Conservation (phyloP, 2,888 invertebrate species). For the Ophioninae sp. region DNA sequence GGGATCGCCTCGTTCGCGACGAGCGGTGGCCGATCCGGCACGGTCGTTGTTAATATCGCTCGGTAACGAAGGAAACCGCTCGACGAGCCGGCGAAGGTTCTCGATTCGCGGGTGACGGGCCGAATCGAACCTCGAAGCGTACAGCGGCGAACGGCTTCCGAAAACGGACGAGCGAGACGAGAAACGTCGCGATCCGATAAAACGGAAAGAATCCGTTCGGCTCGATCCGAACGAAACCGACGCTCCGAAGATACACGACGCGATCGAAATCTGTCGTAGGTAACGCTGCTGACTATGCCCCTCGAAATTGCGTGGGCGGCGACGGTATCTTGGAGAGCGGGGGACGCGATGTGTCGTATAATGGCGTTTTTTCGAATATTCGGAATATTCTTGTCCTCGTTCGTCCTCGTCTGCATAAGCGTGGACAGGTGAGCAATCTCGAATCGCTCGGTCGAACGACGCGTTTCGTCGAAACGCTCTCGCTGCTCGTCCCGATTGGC, state of each 20-base stretch:
- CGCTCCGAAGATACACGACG: not conserved
- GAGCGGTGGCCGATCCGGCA: not conserved
- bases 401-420: constrained; percentile 94
- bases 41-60: not conserved
- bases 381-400: constrained; percentile 93
- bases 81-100: too few species aligned
- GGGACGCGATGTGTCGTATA: constrained; percentile 91
- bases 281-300: constrained; percentile 95
- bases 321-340: constrained; percentile 93
- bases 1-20: not conserved
- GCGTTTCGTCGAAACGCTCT: not conserved
- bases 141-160: too few species aligned
- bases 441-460: constrained; percentile 9
- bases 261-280: constrained; percentile 82
- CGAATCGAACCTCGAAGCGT: too few species aligned
- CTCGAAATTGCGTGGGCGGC: constrained; percentile 94
- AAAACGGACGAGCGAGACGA: too few species aligned
- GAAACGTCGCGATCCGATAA: not conserved
- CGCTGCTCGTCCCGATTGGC: not conserved
- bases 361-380: constrained; percentile 94
- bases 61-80: too few species aligned
- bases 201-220: not conserved
- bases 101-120: too few species aligned
- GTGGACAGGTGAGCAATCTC: constrained; percentile 87
- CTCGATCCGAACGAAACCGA: not conserved